Percentiles rank a stretch among this genome's conserved stretches.
Conservation (phyloP, 2,797 vertebrate species). For the Vipera latastei region DNA sequence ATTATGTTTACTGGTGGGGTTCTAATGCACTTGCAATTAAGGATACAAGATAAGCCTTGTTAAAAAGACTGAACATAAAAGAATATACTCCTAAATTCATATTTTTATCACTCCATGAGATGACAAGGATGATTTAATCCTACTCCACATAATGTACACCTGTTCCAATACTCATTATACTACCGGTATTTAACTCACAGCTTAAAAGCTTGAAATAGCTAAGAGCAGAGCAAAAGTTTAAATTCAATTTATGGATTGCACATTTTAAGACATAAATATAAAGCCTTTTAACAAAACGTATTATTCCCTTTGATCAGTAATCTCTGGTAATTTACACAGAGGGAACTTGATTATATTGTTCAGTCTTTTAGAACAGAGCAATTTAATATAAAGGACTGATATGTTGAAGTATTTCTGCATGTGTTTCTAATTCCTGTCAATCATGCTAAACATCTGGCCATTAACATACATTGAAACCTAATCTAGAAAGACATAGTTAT, state of each 20-base stretch:
- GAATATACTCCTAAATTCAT: not conserved
- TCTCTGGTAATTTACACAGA: constrained; percentile 58
- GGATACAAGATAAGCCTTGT: constrained; percentile 6
- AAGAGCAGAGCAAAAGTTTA: constrained; percentile 41
- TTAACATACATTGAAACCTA: constrained; percentile 44
- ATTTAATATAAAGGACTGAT: constrained; percentile 57
- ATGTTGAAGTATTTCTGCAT: constrained; percentile 51
- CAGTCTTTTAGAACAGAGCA: constrained; percentile 51
- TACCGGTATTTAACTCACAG: constrained; percentile 45
- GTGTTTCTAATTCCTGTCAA: constrained; percentile 39
- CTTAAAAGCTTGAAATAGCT: constrained; percentile 48
- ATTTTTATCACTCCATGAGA: constrained; percentile 32
- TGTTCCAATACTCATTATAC: constrained; percentile 49
- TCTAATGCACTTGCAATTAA: not conserved
- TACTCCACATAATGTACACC: constrained; percentile 48
- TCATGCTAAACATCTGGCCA: constrained; percentile 14
- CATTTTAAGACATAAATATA: constrained; percentile 46
- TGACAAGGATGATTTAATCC: constrained; percentile 51
- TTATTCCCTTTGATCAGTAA: constrained; percentile 55
- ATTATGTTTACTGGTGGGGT: not conserved
- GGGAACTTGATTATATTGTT: constrained; percentile 59
- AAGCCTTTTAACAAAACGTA: constrained; percentile 56
- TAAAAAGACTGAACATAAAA: constrained; percentile 31
- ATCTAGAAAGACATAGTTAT: not conserved
- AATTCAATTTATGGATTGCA: constrained; percentile 41